Evolutionary conservation across 2,797 vertebrate species (phyloP), one percentile per base, ranked within the genome.

Genomic region (Rhodeus uyekii): DNA sequence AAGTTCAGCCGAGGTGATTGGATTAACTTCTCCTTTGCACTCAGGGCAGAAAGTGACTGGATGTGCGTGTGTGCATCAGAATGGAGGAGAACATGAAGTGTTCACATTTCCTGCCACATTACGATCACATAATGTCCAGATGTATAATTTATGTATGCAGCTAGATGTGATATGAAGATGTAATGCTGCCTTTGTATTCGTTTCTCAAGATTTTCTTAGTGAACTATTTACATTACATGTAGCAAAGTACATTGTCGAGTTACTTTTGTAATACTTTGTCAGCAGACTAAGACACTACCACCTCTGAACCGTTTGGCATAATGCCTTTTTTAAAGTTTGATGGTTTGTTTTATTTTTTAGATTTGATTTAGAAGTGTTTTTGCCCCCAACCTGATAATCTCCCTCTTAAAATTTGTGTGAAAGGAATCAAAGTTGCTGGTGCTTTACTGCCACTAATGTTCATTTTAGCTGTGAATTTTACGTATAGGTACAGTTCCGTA

Each of bases 1-100:
- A 69, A 87, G 89, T 91, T 92, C 87, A 89, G 68, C 80, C 38
- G 71, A 89, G 89, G 87, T 90, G 89, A 90, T 87, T 86, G 87
- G 89, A 92, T 92, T 90, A 90, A 80, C 79, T 82, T 76, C 77
- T 24, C 83, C 60, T 87, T 85, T 74, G 68, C 27, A 32, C 78
- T 80, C 80, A 9, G 63, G 39, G 81, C 63, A 34, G 50, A 50
- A 22, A 81, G 79, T 27, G 12, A 58, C 38, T 81, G 46, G 63
- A 38, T 75, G 44, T 46, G n/a, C 34, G 50, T 68, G 64, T 63
- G 36, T 29, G 65, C 34, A 67, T 24, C 48, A 50, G 24, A 61
- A 68, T 64, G 44, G 32, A 65, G 44, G 24, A 53, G 50, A 68
- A 74, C 73, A 81, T 63, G 79, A 48, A 64, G 7, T 38, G 19